phyloP scores from a whole-genome alignment of 1,140 invertebrate genomes.

The Oryzaephilus surinamensis region DNA sequence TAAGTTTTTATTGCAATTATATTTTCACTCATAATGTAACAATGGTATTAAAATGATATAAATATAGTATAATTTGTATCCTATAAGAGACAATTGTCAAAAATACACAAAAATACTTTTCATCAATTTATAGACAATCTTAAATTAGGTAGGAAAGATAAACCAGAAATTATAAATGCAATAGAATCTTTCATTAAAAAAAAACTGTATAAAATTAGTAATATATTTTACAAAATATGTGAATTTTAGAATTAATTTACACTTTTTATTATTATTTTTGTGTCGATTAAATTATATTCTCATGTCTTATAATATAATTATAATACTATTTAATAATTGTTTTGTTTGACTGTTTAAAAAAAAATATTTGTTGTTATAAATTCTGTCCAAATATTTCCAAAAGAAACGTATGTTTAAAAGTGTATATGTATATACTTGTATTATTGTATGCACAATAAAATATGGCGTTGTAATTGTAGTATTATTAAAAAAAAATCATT shows the following conservation, averaged over 20 bases:
- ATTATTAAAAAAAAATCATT: neutral
- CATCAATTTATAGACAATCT: conserved; percentile 15
- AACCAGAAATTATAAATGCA: conserved; percentile 25
- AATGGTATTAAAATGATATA: too few relatives aligned
- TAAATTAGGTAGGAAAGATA: too few relatives aligned
- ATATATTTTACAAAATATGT: too few relatives aligned
- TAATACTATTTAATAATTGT: conserved; percentile 22
- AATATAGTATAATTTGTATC: too few relatives aligned
- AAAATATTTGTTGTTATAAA: conserved; percentile 38
- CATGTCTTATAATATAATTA: conserved; percentile 22
- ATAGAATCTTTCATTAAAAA: conserved; percentile 19
- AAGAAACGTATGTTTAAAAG: conserved; percentile 35
- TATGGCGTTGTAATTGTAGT: conserved; percentile 33
- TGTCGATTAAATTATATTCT: too few relatives aligned
- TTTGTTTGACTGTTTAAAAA: conserved; percentile 32
- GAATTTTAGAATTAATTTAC: too few relatives aligned
- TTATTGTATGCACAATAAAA: conserved; percentile 39
- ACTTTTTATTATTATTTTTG: too few relatives aligned
- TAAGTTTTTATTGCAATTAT: conserved; percentile 19
- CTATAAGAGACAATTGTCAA: too few relatives aligned
- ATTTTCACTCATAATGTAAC: too few relatives aligned
- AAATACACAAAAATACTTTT: too few relatives aligned
- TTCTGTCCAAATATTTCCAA: conserved; percentile 38
- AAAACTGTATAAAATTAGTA: too few relatives aligned
- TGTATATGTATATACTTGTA: conserved; percentile 40